These are phyloP conservation scores for Murina feae DNA, from an alignment of 2,113 vertebrate genomes.

Conservation along the genomic window DNA sequence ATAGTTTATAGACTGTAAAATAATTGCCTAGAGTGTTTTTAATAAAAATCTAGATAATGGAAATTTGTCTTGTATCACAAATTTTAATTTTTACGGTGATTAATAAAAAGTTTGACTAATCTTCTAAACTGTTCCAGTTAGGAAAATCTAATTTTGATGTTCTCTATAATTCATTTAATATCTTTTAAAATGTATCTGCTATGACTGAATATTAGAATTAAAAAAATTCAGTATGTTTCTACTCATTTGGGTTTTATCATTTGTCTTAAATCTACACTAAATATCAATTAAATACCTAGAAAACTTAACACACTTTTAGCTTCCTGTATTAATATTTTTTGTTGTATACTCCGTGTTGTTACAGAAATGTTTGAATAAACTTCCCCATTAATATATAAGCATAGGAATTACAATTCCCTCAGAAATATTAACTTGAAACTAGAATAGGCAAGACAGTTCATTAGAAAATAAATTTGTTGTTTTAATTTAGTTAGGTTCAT, in stretches of 20 bases:
- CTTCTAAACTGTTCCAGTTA: neutral
- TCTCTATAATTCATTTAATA: neutral
- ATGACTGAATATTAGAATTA: neutral
- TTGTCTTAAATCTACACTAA: neutral
- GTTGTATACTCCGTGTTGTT: neutral
- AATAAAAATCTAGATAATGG: neutral
- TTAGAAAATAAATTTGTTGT: neutral
- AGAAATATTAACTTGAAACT: neutral
- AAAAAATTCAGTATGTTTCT: neutral
- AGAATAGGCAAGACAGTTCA: neutral
- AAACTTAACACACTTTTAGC: neutral
- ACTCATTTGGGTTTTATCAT: neutral
- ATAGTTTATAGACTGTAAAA: neutral
- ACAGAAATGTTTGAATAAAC: neutral
- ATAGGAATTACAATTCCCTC: neutral
- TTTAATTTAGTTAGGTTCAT: neutral
- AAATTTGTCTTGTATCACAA: neutral
- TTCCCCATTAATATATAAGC: neutral
- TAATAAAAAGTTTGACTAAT: neutral
- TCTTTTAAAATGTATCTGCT: neutral
- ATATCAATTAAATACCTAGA: neutral
- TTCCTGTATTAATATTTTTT: neutral
- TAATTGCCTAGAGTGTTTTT: neutral
- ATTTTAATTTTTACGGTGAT: neutral
- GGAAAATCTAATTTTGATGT: neutral